Evolutionary conservation across 2,113 vertebrate genomes (phyloP).

Genomic region (Ursus arctos): DNA sequence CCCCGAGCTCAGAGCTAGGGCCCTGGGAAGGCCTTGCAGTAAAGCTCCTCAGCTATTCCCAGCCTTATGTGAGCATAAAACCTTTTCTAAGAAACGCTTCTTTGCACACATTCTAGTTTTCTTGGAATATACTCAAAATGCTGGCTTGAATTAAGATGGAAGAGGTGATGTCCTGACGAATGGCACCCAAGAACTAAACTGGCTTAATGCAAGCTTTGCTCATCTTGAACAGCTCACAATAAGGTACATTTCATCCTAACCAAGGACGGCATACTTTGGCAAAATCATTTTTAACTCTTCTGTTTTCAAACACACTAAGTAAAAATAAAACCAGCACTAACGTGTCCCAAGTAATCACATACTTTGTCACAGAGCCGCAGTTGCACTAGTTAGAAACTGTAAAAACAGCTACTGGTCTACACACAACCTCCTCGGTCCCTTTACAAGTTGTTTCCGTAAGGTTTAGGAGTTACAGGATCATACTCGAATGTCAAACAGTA

Average conservation of each 20-base stretch:
- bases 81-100: not conserved
- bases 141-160: not conserved
- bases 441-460: not conserved
- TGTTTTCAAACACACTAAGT: constrained; percentile 23
- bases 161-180: not conserved
- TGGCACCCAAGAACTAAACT: not conserved
- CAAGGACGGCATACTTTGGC: not conserved
- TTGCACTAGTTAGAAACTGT: not conserved
- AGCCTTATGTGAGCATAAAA: not conserved
- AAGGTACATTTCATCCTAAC: constrained; percentile 42
- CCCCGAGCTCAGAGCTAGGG: not conserved
- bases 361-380: not conserved
- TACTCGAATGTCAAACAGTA: not conserved
- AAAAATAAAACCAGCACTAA: constrained; percentile 4
- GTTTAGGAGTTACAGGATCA: not conserved
- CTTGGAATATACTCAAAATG: not conserved
- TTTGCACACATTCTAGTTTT: not conserved
- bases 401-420: constrained; percentile 16
- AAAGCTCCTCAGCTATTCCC: not conserved
- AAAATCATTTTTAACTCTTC: constrained; percentile 20
- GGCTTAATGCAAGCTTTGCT: not conserved
- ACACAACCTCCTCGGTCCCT: constrained; percentile 13
- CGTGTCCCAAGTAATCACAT: not conserved
- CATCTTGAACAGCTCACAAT: not conserved
- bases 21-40: not conserved